Percentiles rank a stretch among this genome's conserved stretches.
These are phyloP conservation scores for Lottia gigantea DNA, from an alignment of 2,888 invertebrate species.

Conservation along the genomic window DNA sequence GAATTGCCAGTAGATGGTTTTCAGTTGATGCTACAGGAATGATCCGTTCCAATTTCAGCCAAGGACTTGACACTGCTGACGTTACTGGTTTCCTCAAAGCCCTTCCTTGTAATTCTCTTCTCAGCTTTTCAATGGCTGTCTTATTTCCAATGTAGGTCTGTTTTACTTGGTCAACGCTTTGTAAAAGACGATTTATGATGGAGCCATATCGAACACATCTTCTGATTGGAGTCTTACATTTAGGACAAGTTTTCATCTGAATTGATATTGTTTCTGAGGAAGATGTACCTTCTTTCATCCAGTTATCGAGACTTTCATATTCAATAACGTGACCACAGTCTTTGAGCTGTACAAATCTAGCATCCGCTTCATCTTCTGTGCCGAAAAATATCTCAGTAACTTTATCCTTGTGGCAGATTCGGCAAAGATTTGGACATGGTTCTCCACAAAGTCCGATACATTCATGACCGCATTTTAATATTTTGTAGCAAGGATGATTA, in stretches of 20 bases:
- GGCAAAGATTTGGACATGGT: slow-evolving; percentile 76
- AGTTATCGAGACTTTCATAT: slow-evolving; percentile 62
- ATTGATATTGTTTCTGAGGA: slow-evolving; percentile 11
- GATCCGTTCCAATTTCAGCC: neutral
- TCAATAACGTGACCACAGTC: slow-evolving; percentile 67
- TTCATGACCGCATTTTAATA: slow-evolving; percentile 38
- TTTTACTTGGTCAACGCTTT: slow-evolving; percentile 64
- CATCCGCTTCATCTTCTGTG: slow-evolving; percentile 72
- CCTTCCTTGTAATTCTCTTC: neutral
- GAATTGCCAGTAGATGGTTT: slow-evolving; percentile 19
- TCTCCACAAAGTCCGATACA: slow-evolving; percentile 81
- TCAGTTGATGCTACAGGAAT: neutral
- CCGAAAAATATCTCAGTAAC: slow-evolving; percentile 68
- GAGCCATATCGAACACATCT: slow-evolving; percentile 74
- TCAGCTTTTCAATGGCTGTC: neutral
- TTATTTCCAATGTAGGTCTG: slow-evolving; percentile 17
- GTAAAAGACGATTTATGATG: slow-evolving; percentile 68
- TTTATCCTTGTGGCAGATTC: slow-evolving; percentile 70
- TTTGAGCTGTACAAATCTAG: slow-evolving; percentile 63
- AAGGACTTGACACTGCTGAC: neutral
- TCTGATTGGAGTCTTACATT: slow-evolving; percentile 74
- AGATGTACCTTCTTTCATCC: slow-evolving; percentile 70
- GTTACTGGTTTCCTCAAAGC: neutral
- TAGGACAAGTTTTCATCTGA: slow-evolving; percentile 71
- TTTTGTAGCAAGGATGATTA: slow-evolving; percentile 37